Evolutionary conservation across 2,888 invertebrate genomes (phyloP).

Genomic region (Agrochola lychnidis): DNA sequence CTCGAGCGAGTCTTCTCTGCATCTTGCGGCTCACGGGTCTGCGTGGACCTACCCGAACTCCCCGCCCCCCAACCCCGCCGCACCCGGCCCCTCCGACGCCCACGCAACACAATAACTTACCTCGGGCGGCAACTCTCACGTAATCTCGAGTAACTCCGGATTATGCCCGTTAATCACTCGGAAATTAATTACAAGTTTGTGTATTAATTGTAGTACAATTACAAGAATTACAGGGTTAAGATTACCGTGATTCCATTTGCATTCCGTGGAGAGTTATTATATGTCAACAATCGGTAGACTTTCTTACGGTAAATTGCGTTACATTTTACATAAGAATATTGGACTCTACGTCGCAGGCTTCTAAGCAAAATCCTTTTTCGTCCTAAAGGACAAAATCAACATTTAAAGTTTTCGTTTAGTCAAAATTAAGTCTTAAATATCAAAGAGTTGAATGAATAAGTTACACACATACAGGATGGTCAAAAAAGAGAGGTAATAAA

Average conservation of each 20-base stretch:
- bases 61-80: conserved; percentile 58
- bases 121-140: conserved; percentile 85
- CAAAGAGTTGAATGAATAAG: neutral
- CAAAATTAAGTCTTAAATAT: neutral
- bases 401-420: neutral
- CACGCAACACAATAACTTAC: conserved; percentile 87
- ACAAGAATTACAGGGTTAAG: conserved; percentile 84
- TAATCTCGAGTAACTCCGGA: conserved; percentile 90
- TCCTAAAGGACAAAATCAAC: neutral
- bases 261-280: conserved; percentile 43
- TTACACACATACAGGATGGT: too few relatives aligned
- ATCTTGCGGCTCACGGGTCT: conserved; percentile 78
- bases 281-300: conserved; percentile 37
- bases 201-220: conserved; percentile 90
- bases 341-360: neutral
- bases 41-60: conserved; percentile 79
- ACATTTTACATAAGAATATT: neutral
- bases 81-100: conserved; percentile 74
- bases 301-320: neutral
- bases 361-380: neutral
- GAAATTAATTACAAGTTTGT: conserved; percentile 91
- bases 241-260: conserved; percentile 65
- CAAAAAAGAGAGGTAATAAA: too few relatives aligned
- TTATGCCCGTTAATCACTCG: conserved; percentile 90
- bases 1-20: conserved; percentile 85